A percentile compares a stretch with the other conserved stretches of the same genome.
phyloP scores from a whole-genome alignment of 1,140 invertebrate species.

The Ceratina australensis region DNA sequence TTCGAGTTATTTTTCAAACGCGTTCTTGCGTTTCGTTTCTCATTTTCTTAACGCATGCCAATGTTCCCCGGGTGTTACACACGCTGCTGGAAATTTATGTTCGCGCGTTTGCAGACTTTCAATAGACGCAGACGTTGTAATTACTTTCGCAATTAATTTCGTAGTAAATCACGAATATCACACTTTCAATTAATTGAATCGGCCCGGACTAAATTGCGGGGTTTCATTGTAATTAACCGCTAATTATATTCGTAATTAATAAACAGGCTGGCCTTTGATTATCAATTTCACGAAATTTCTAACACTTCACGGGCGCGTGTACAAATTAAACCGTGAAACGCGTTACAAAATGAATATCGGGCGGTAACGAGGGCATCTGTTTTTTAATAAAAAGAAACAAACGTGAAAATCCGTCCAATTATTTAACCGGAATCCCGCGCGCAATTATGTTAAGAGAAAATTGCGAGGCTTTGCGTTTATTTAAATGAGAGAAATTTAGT shows the following conservation, averaged over 20 bases:
- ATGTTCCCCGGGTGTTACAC: slow-evolving; percentile 1
- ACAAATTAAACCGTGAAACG: not conserved
- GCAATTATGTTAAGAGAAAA: not conserved
- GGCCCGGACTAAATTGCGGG: not conserved
- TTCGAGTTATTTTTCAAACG: not conserved
- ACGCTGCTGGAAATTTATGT: slow-evolving; percentile 18
- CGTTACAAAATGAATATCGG: not conserved
- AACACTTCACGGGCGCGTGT: not conserved
- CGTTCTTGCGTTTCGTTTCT: not conserved
- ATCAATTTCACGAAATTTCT: slow-evolving; percentile 37
- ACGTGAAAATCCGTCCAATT: not conserved
- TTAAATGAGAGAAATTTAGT: not conserved
- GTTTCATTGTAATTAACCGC: slow-evolving; percentile 14
- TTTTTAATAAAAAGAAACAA: not conserved
- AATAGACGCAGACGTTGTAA: slow-evolving; percentile 8
- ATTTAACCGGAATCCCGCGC: not conserved
- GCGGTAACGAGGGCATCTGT: not conserved
- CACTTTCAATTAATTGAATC: slow-evolving; percentile 31
- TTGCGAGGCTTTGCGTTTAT: not conserved
- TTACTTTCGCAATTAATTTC: slow-evolving; percentile 38
- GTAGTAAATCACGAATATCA: slow-evolving; percentile 34
- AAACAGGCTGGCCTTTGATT: slow-evolving; percentile 19
- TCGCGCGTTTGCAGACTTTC: not conserved
- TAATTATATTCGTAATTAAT: slow-evolving; percentile 18
- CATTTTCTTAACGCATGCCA: slow-evolving; percentile 33